These are phyloP conservation scores for Alectoris magna DNA, from an alignment of 2,797 vertebrate genomes.

Conservation along the genomic window DNA sequence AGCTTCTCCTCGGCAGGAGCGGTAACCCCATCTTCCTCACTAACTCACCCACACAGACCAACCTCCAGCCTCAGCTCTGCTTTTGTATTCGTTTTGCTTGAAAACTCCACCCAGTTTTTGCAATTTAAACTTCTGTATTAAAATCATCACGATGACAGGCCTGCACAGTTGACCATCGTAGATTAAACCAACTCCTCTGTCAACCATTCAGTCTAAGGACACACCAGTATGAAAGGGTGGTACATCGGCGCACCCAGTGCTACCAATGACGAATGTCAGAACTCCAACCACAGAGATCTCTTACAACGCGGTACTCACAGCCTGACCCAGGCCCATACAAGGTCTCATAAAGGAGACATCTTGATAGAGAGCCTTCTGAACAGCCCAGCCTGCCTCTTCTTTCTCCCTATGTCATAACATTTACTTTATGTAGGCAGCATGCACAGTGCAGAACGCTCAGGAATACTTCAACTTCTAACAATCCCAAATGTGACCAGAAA, in stretches of 20 bases:
- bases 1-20: not conserved
- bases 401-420: too few species aligned
- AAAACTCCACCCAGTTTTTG: not conserved
- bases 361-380: not conserved
- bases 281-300: accelerated
- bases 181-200: not conserved
- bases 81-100: not conserved
- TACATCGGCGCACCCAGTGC: not conserved
- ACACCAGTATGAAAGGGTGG: accelerated
- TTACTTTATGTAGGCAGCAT: too few species aligned
- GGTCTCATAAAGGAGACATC: not conserved
- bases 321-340: accelerated
- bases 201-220: not conserved
- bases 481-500: not conserved
- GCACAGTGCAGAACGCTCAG: too few species aligned
- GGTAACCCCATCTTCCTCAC: not conserved
- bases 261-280: accelerated
- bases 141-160: not conserved
- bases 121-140: not conserved
- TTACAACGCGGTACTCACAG: not conserved
- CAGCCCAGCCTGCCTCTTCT: too few species aligned
- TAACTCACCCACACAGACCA: not conserved
- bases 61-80: not conserved
- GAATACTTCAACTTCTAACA: not conserved
- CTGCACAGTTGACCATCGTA: not conserved